A percentile compares a stretch with the other conserved stretches of the same genome.
phyloP scores from a whole-genome alignment of 2,113 vertebrate genomes.

The Thalassarche chlororhynchos region DNA sequence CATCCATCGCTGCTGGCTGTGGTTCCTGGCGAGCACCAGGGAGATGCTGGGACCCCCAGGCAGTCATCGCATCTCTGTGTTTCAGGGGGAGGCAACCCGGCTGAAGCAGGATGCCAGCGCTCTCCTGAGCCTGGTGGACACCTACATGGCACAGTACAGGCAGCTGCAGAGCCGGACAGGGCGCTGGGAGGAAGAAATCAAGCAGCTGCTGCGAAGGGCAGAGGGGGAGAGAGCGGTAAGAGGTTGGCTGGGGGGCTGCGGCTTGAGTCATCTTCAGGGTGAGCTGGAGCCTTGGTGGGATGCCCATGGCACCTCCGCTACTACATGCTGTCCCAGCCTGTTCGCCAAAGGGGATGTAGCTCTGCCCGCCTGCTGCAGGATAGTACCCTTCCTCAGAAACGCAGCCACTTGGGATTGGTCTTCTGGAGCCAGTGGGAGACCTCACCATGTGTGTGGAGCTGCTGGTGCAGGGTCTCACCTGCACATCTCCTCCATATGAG shows the following conservation, averaged over 20 bases:
- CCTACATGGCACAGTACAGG: slow-evolving; percentile 43
- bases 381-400: not conserved
- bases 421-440: not conserved
- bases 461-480: not conserved
- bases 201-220: slow-evolving; percentile 56
- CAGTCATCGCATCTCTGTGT: not conserved
- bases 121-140: slow-evolving; percentile 60
- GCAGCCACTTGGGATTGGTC: not conserved
- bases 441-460: accelerated
- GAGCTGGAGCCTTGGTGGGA: not conserved
- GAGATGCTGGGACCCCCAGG: not conserved
- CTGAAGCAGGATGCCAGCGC: slow-evolving; percentile 53
- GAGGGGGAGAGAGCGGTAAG: slow-evolving; percentile 70
- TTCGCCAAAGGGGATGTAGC: not conserved
- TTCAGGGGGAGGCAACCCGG: slow-evolving; percentile 59
- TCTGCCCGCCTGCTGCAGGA: no score
- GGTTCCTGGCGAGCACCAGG: not conserved
- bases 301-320: accelerated
- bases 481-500: accelerated
- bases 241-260: not conserved
- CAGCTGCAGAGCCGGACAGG: slow-evolving; percentile 38
- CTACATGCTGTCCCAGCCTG: not conserved
- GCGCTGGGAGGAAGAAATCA: slow-evolving; percentile 71
- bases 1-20: accelerated
- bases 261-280: not conserved